Evolutionary conservation across 2,888 invertebrate genomes (phyloP).

Genomic region (Balanococcus diminutus): DNA sequence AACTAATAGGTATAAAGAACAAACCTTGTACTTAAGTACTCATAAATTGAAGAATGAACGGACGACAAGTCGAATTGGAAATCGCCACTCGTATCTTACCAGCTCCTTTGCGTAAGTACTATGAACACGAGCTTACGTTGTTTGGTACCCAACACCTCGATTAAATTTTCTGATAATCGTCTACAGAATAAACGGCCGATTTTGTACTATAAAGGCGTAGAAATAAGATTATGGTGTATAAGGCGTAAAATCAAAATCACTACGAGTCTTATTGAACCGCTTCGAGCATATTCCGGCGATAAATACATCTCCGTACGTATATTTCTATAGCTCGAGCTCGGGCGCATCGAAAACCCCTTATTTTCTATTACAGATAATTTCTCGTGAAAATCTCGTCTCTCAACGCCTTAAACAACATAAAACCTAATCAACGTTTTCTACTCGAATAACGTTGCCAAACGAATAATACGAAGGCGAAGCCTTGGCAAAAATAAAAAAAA

Average conservation of each 20-base stretch:
- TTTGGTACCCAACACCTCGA: background rate
- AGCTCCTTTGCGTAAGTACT: background rate
- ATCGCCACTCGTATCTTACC: background rate
- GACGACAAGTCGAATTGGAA: background rate
- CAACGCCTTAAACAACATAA: background rate
- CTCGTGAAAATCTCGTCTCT: background rate
- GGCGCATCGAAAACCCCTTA: background rate
- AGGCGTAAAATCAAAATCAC: constrained; percentile 19
- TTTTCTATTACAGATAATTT: constrained; percentile 1
- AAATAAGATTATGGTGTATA: background rate
- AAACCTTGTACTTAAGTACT: no score
- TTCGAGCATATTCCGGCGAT: background rate
- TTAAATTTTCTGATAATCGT: background rate
- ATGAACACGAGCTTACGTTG: background rate
- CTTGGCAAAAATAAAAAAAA: constrained; percentile 2
- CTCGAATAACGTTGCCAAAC: constrained; percentile 14
- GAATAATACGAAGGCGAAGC: background rate
- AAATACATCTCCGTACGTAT: background rate
- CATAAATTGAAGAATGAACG: background rate
- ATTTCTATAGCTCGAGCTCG: background rate
- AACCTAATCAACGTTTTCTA: constrained; percentile 12
- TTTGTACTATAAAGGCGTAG: background rate
- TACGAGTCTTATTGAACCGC: background rate
- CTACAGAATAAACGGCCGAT: background rate
- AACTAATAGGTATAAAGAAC: no score